A percentile compares a stretch with the other conserved stretches of the same genome.
phyloP scores from a whole-genome alignment of 2,113 vertebrate genomes.

The Erythrocercus mccallii region DNA sequence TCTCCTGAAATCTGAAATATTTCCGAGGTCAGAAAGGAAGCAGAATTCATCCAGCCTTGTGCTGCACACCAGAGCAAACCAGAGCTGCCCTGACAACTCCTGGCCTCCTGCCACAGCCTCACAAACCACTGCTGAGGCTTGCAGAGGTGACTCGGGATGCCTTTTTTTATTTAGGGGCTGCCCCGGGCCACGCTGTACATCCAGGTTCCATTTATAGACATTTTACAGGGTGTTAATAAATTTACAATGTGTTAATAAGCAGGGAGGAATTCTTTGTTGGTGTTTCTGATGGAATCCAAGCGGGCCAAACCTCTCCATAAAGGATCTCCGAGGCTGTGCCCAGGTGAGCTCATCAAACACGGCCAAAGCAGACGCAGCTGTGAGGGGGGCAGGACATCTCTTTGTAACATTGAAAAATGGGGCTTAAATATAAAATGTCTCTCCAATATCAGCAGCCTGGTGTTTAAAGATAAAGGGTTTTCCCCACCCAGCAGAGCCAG shows the following conservation, averaged over 20 bases:
- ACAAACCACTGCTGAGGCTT: neutral
- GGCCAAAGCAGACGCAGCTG: neutral
- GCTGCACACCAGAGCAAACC: neutral
- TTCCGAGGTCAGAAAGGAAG: neutral
- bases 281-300: conserved; percentile 41
- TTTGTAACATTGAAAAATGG: neutral
- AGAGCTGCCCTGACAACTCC: conserved; percentile 18
- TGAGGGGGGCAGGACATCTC: neutral
- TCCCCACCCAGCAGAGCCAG: neutral
- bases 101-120: neutral
- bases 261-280: neutral
- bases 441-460: neutral
- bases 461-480: neutral
- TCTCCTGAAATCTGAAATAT: neutral
- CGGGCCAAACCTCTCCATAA: neutral
- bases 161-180: neutral
- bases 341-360: neutral
- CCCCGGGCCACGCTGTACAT: neutral
- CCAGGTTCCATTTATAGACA: conserved; percentile 3
- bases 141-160: neutral
- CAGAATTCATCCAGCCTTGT: neutral
- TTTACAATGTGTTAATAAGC: conserved; percentile 55
- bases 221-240: conserved; percentile 59
- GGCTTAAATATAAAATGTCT: neutral
- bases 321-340: neutral